Evolutionary conservation across 2,888 invertebrate genomes (phyloP), one percentile per base, ranked within the genome.

Genomic region (Mycogona germanica): DNA sequence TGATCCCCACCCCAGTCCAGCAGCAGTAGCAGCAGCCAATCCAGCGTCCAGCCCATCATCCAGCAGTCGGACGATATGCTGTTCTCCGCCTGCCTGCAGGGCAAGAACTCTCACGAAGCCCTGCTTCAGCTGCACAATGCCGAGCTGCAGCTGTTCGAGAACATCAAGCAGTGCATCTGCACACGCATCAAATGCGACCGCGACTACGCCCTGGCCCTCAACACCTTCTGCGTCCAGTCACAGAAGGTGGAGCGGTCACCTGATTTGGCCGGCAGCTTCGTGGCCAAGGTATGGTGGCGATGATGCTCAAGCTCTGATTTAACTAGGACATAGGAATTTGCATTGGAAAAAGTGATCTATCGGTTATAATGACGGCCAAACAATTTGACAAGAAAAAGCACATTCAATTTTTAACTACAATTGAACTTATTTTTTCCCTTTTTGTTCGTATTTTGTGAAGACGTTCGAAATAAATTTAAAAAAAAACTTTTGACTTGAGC

Each of bases 131-230:
- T 93, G 53, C 92, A 93, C 72, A 93, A 95, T 69, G 87, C 89
- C 21, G 95, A 95, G 73, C 76, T 95, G 55, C 79, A 88, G 61
- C 80, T 95, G 46, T 78, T 95, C 76, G 95, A 95, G 67, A 83
- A 83, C 59, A 89, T 95, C 82, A 84, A 86, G 66, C 75, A 89
- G 58, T 88, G 89, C 64, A 77, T 95, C 55, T 78, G 81, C 61
- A 79, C 82, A 61, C 87, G 92, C 73, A 83, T 91, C 68, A 88
- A 91, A 72, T 86, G 85, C 66, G 95, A 95, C 70, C 78, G 86
- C 61, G 92, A 95, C 66, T 95, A 95, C 70, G 87, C 92, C 1
- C 75, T 83, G 35, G 84, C 86, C 12, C 77, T 59, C 9, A 63
- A 64, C n/a, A 61, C 65, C 32, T 63, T 71, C 53, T 63, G 68